Percentiles rank a stretch among this genome's conserved stretches.
phyloP scores from a whole-genome alignment of 2,797 vertebrate species.

The Bothrops alternatus region DNA sequence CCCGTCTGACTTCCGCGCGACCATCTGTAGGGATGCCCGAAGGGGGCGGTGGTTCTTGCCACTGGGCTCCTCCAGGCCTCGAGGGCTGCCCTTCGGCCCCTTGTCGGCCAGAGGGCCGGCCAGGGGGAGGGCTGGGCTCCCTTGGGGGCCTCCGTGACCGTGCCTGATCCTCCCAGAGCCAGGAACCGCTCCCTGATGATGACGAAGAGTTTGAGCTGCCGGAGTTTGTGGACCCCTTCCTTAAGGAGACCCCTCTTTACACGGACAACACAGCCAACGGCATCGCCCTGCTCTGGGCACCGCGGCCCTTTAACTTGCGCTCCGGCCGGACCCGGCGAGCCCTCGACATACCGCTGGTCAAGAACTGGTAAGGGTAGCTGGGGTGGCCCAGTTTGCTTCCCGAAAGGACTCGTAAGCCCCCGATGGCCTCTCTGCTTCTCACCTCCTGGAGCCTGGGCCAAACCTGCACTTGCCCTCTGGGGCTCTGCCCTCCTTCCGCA shows the following conservation, averaged over 20 bases:
- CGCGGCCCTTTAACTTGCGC: constrained; percentile 93
- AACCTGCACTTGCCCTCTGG: neutral
- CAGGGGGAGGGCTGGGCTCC: neutral
- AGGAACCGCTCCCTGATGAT: constrained; percentile 94
- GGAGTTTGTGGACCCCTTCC: constrained; percentile 94
- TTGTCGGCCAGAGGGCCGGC: too few species aligned
- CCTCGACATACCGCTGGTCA: constrained; percentile 95
- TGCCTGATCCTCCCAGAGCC: constrained; percentile 78
- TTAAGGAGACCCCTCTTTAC: constrained; percentile 96
- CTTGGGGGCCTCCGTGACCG: neutral
- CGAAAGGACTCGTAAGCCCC: neutral
- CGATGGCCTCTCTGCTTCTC: neutral
- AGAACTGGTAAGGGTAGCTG: constrained; percentile 87
- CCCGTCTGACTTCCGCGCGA: neutral
- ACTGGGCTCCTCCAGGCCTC: too few species aligned
- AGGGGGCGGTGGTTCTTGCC: neutral
- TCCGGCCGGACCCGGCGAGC: constrained; percentile 94
- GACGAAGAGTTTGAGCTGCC: constrained; percentile 99
- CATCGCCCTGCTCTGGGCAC: constrained; percentile 95
- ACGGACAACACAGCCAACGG: constrained; percentile 97
- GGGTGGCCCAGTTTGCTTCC: neutral
- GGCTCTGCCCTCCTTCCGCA: neutral
- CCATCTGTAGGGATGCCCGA: neutral
- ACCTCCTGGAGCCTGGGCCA: neutral
- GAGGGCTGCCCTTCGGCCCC: too few species aligned